Evolutionary conservation across 2,888 invertebrate genomes (phyloP).

Genomic region (Drosophila borborema): DNA sequence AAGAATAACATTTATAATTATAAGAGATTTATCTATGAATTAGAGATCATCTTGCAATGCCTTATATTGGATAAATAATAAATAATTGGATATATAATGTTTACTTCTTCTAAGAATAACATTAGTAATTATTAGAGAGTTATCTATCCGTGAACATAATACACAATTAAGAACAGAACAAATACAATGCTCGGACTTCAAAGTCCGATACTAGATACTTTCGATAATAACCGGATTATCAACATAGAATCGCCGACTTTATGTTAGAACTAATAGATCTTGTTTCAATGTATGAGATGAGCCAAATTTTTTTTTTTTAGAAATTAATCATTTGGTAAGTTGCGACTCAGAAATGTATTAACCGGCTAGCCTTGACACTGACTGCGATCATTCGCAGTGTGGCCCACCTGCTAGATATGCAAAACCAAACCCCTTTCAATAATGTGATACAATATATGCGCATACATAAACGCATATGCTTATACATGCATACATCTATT

Average conservation of each 20-base stretch:
- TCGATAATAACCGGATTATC: neutral
- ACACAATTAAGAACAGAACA: neutral
- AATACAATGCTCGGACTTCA: neutral
- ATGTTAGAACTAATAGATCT: neutral
- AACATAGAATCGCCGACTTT: neutral
- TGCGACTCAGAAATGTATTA: slow-evolving; percentile 17
- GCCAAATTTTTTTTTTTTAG: neutral
- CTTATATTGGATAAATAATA: too few species aligned
- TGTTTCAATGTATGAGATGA: slow-evolving; percentile 4
- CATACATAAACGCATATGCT: neutral
- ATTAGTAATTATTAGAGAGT: too few species aligned
- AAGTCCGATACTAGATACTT: neutral
- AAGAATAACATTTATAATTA: too few species aligned
- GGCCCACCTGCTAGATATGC: slow-evolving; percentile 32
- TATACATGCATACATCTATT: neutral
- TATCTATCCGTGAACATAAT: neutral
- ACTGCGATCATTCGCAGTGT: slow-evolving; percentile 12
- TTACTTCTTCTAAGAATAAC: too few species aligned
- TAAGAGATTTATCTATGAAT: too few species aligned
- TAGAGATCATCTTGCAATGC: too few species aligned
- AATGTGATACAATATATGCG: slow-evolving; percentile 4
- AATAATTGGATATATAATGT: too few species aligned
- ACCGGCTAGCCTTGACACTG: slow-evolving; percentile 27
- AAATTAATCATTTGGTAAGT: neutral
- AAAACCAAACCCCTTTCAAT: slow-evolving; percentile 36